Base-by-base conservation (phyloP, 2,888 invertebrate species). In the Campoplex capitator region DNA sequence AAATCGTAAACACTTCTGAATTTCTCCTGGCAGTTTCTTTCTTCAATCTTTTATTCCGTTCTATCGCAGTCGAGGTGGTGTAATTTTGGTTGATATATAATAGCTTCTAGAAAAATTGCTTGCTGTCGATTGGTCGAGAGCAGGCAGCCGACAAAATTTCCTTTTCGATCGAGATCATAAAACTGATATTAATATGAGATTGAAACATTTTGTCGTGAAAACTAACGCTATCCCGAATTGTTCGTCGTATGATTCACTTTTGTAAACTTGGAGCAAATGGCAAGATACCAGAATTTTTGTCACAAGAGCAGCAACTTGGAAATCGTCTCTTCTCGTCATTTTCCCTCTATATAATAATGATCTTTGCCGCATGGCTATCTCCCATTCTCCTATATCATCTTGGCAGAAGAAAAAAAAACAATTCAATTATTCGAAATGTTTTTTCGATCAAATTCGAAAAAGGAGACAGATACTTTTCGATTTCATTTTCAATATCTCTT, bases 201-300 rank as follows among this genome's bases (percentile, higher is more conserved):
- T 7, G 68, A 42, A 28, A 11, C 1, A 68, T 42, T 56, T 56
- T 56, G 45, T 54, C 54, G 68, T 32, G 35, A 58, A 70, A n/a
- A 28, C 23, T 32, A 62, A 71, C 58, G 79, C 32, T 71, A 23
- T 23, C 35, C 62, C 58, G 48, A 28, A 80, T 71, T 58, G 42
- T 58, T 35, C 35, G 56, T 48, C 71, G 45, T 71, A 71, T 71
- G 79, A 80, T 45, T 71, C 79, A 80, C 58, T 58, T 23, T 79
- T 79, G 78, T 79, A 79, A 56, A 79, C 56, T 70, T 70, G 70
- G 78, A 79, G 70, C 70, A 70, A 68, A 70, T 79, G 78, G 78
- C 79, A 48, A 62, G 35, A 4, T n/a, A 80, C 58, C 58, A 80
- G 54, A 80, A 62, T 48, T 28, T 45, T 54, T 80, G 28, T 48